Base-by-base conservation (phyloP, 2,888 invertebrate species). In the Cyrtodaria siliqua region DNA sequence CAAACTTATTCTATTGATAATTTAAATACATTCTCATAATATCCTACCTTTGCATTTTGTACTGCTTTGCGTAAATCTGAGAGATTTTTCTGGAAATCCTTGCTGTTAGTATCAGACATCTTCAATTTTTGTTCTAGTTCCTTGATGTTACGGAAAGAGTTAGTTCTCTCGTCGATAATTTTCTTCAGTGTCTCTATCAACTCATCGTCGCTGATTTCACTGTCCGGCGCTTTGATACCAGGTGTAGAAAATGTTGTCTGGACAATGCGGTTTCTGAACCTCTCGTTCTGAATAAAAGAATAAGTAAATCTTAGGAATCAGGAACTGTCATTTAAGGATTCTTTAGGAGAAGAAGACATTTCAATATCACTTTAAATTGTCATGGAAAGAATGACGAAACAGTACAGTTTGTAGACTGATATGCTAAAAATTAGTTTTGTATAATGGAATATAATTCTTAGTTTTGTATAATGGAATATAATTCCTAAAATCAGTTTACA, bases 161-260 rank as follows among this genome's bases (percentile, higher is more conserved):
- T 86, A 14, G 87, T 86, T 57, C 91, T 68, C 53, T 91, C 91
- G 56, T 90, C 89, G 14, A 91, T 85, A 4, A 92, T 68, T 59
- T 87, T 88, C 78, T 91, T 91, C 61, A 92, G 76, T 9, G 84
- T 82, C 29, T 90, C 90, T 3, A 92, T 72, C 47, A 92, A 83
- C 26, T 90, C 89, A 67, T 92, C 92, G 62, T 92, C 92, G 47
- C 76, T 86, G 18, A 91, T 86, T 68, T 91, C 91, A 6, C 84
- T 88, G 49, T 91, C 90, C 2, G 92, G 92, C 2, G 88, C 85
- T 57, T 87, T 85, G 14, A 89, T 86, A 1, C 90, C 91, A 3
- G 92, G 91, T 1, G 91, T 90, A 14, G 92, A 90, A 79, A 89
- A 92, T 29, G 90, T 89, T 23, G 88, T 84, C 80, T 92, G 92